phyloP scores from a whole-genome alignment of 2,113 vertebrate genomes.

The Pipra filicauda region DNA sequence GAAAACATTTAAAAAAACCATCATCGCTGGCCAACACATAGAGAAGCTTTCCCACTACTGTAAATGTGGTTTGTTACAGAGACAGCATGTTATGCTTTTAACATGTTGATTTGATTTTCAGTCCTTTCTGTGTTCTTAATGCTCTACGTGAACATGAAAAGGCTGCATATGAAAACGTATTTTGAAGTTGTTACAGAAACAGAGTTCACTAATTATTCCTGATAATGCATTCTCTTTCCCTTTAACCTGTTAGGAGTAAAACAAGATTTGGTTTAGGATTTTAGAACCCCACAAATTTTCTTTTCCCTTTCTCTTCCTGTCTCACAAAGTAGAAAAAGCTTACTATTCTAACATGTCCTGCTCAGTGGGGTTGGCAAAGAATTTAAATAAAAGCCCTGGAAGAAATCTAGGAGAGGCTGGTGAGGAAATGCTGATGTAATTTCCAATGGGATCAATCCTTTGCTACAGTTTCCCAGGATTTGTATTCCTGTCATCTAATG shows the following conservation, averaged over 20 bases:
- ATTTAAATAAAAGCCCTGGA: background rate
- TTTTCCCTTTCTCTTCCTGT: background rate
- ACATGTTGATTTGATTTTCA: conserved; percentile 9
- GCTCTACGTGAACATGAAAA: background rate
- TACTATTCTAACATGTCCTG: background rate
- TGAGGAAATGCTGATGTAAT: background rate
- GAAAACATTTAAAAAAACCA: conserved; percentile 18
- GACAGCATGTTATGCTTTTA: background rate
- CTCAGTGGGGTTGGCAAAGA: background rate
- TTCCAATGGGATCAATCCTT: background rate
- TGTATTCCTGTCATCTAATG: background rate
- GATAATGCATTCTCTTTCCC: background rate
- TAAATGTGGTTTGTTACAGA: background rate
- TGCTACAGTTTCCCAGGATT: background rate
- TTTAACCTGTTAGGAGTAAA: background rate
- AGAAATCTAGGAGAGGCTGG: background rate
- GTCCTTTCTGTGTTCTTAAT: background rate
- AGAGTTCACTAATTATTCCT: background rate
- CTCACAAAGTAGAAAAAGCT: background rate
- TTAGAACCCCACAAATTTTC: background rate
- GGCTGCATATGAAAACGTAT: background rate
- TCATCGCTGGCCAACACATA: background rate
- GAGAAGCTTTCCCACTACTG: background rate
- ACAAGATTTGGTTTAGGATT: background rate
- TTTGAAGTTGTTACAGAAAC: background rate